phyloP scores from a whole-genome alignment of 2,113 vertebrate genomes.

The Chaenogobius annularis region DNA sequence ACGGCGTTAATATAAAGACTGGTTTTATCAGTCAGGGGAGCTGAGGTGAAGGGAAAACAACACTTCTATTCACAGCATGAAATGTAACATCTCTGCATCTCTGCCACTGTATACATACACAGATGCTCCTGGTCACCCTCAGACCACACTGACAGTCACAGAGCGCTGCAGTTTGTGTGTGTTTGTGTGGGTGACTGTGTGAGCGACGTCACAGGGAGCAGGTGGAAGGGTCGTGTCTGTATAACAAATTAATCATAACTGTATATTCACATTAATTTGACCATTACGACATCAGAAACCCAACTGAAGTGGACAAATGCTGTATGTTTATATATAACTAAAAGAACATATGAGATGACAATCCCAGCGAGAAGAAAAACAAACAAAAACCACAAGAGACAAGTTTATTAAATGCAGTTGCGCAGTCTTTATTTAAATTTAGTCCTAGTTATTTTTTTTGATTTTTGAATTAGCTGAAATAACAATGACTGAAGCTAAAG shows the following conservation, averaged over 20 bases:
- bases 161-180: conserved; percentile 10
- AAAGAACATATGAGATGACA: background rate
- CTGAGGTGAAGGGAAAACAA: conserved; percentile 45
- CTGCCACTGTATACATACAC: conserved; percentile 36
- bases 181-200: background rate
- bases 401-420: background rate
- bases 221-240: background rate
- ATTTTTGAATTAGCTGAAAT: background rate
- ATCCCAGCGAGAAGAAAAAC: background rate
- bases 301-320: background rate
- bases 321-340: background rate
- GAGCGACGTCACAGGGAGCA: background rate
- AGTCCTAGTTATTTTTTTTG: too few relatives aligned
- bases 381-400: background rate
- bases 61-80: conserved; percentile 47
- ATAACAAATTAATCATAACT: background rate
- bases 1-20: conserved; percentile 23
- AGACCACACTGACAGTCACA: conserved; percentile 54
- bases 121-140: conserved; percentile 52
- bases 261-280: background rate
- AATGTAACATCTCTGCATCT: conserved; percentile 50
- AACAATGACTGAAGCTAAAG: background rate
- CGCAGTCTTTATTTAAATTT: background rate
- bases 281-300: background rate
- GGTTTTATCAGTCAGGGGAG: conserved; percentile 29